Conservation (phyloP, 2,113 vertebrate species). For the Lasiurus cinereus region DNA sequence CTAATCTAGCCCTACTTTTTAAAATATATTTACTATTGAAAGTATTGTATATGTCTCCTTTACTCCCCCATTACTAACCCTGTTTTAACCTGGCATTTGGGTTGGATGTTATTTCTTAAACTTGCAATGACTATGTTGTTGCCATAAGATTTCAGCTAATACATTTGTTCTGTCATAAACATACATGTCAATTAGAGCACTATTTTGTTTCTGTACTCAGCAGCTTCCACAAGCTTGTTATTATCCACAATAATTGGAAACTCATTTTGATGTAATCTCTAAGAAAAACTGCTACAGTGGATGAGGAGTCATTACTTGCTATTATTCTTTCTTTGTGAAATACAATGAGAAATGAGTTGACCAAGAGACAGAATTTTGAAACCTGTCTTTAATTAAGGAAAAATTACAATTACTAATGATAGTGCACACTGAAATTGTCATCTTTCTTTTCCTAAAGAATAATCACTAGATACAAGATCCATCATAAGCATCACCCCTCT, state of each 20-base stretch:
- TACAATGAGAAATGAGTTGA: background rate
- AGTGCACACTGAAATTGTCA: background rate
- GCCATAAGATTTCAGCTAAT: background rate
- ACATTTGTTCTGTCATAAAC: conserved; percentile 20
- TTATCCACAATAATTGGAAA: conserved; percentile 37
- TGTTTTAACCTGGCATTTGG: conserved; percentile 33
- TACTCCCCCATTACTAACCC: background rate
- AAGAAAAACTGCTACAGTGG: background rate
- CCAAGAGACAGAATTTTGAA: conserved; percentile 49
- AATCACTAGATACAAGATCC: background rate
- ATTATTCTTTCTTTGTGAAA: conserved; percentile 43
- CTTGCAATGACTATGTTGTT: background rate
- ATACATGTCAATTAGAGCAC: background rate
- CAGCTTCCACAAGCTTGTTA: background rate
- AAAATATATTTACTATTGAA: no score
- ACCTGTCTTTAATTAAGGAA: conserved; percentile 32
- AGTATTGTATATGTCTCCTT: no score
- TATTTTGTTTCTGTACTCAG: background rate
- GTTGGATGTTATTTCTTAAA: background rate
- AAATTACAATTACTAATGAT: background rate
- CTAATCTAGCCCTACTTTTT: no score
- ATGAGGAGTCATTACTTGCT: background rate
- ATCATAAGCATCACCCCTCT: background rate
- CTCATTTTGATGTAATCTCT: conserved; percentile 43
- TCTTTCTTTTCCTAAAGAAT: background rate